A percentile compares a stretch with the other conserved stretches of the same genome.
These are phyloP conservation scores for Hypercompe scribonia DNA, from an alignment of 2,888 invertebrate species.

Conservation along the genomic window DNA sequence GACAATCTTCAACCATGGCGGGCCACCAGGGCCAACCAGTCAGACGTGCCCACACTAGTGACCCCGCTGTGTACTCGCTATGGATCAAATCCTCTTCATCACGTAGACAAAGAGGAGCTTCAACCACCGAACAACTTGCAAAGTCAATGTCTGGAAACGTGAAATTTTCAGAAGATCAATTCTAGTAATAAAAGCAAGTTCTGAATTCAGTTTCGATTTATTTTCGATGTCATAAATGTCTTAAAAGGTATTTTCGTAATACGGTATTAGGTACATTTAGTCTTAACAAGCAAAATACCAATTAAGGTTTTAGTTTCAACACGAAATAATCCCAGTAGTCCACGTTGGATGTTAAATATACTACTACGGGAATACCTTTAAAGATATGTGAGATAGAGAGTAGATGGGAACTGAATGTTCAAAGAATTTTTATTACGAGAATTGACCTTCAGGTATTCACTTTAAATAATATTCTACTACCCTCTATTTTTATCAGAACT, in stretches of 20 bases:
- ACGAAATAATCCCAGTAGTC: background rate
- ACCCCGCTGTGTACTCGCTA: constrained; percentile 88
- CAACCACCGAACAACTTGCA: constrained; percentile 83
- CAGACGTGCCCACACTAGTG: constrained; percentile 88
- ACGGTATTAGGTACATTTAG: too few species aligned
- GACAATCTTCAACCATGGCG: constrained; percentile 90
- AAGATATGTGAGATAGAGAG: too few species aligned
- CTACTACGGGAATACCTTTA: too few species aligned
- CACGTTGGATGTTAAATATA: too few species aligned
- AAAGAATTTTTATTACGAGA: background rate
- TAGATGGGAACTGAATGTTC: background rate
- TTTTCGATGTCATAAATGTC: too few species aligned
- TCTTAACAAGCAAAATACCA: background rate
- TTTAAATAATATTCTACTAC: background rate
- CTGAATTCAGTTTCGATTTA: background rate
- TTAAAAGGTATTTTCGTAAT: too few species aligned
- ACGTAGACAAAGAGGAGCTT: constrained; percentile 73
- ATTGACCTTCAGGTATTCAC: too few species aligned
- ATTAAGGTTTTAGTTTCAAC: background rate
- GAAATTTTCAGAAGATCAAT: too few species aligned
- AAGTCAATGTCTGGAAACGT: constrained; percentile 67
- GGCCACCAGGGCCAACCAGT: constrained; percentile 91
- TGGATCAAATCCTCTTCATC: constrained; percentile 86
- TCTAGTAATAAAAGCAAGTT: too few species aligned
- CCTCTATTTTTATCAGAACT: background rate